phyloP scores from a whole-genome alignment of 1,140 invertebrate genomes.

The Schlechtendalia chinensis region DNA sequence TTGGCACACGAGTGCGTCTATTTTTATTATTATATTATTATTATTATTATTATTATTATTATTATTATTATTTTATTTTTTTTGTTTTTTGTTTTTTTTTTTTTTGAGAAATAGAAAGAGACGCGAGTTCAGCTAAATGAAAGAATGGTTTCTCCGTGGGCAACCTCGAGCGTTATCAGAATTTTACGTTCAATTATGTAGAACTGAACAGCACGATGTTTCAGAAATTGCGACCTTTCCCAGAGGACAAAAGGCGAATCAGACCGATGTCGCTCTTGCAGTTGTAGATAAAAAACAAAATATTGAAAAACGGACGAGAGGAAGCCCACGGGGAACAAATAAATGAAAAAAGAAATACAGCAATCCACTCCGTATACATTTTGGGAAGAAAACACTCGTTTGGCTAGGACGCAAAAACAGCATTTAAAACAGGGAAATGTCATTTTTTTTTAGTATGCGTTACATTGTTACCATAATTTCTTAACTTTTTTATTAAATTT shows the following conservation, averaged over 20 bases:
- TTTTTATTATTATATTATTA: too few species aligned
- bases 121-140: constrained; percentile 9
- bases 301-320: not conserved
- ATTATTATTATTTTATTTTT: too few species aligned
- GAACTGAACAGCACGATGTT: not conserved
- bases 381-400: not conserved
- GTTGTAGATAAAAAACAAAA: not conserved
- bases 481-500: too few species aligned
- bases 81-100: too few species aligned
- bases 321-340: not conserved
- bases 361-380: not conserved
- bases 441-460: not conserved
- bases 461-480: too few species aligned
- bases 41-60: too few species aligned
- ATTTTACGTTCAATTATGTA: not conserved
- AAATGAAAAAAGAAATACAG: not conserved
- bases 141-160: not conserved
- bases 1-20: constrained; percentile 3
- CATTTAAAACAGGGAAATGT: not conserved
- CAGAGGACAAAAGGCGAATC: constrained; percentile 1
- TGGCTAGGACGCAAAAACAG: constrained; percentile 9
- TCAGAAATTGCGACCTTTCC: not conserved
- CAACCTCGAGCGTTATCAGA: not conserved
- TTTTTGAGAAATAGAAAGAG: too few species aligned
- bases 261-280: not conserved